Evolutionary conservation across 2,797 vertebrate species (phyloP), one percentile per base, ranked within the genome.

Genomic region (Gorsachius magnificus): DNA sequence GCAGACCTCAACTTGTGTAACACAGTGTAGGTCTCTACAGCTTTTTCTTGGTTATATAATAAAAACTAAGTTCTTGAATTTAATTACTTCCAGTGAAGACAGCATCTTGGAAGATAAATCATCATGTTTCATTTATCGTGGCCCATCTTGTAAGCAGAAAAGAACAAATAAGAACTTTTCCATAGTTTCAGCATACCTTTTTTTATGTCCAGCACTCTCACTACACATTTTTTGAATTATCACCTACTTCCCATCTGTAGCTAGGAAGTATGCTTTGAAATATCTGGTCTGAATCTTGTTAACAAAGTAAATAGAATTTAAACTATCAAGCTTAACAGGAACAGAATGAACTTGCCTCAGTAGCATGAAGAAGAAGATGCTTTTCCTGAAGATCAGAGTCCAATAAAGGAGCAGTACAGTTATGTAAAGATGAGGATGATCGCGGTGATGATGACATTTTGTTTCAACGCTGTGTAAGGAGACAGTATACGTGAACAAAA

Each of bases 321-420:
- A 61, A 88, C 79, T 61, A 15, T 51, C 41, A 76, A 19, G 43
- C 21, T 78, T 35, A 90, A 76, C 11, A 31, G 56, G 79, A 88
- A 83, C 4, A 69, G n/a, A 86, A 87, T 29, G 20, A 92, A 87
- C 95, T 95, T 95, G 82, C 95, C 89, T 96, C 45, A 18, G 69
- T 4, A 83, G 9, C 16, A 45, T 17, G n/a, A 86, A 54, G 88
- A 78, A 68, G 69, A 75, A 75, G 20, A 16, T 60, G 16, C 14
- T 80, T 64, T 41, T 77, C 57, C 76, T 66, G 72, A 88, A 68
- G 56, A 60, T 46, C 14, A 0, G 43, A 76, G 51, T 33, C 53
- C 71, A 21, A 2, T 8, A 53, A 46, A 43, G 68, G 14, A 22
- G 19, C 29, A 35, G 74, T 20, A 35, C 21, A 31, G 20, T 53